A percentile compares a stretch with the other conserved stretches of the same genome.
These are phyloP conservation scores for Zaprionus ghesquierei DNA, from an alignment of 1,140 invertebrate species.

Conservation along the genomic window DNA sequence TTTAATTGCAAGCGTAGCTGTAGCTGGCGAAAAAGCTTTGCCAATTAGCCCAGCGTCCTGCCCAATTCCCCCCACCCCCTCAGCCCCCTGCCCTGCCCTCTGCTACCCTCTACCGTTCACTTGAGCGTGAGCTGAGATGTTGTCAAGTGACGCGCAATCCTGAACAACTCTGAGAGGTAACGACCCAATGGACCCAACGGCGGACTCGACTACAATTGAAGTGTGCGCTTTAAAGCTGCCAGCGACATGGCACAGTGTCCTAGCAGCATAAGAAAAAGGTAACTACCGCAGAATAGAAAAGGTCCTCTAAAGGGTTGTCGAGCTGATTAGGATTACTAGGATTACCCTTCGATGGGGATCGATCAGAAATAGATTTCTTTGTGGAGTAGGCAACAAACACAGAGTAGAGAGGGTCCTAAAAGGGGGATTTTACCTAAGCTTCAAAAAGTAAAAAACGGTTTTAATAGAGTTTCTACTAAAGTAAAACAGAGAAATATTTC, in stretches of 20 bases:
- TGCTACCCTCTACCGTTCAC: not conserved
- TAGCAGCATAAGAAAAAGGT: not conserved
- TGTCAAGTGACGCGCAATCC: conserved; percentile 19
- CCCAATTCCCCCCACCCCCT: not conserved
- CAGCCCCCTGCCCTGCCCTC: too few relatives aligned
- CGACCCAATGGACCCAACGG: conserved; percentile 9
- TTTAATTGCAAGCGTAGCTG: conserved; percentile 54
- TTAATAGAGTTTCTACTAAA: too few relatives aligned
- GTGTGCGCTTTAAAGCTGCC: not conserved
- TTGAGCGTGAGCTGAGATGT: conserved; percentile 26
- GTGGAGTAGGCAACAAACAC: not conserved
- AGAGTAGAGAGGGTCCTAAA: too few relatives aligned
- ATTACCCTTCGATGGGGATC: too few relatives aligned
- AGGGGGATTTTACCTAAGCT: too few relatives aligned
- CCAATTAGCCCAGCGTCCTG: conserved; percentile 53
- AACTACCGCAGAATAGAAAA: not conserved
- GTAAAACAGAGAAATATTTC: too few relatives aligned
- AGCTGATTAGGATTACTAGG: too few relatives aligned
- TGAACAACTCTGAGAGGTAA: conserved; percentile 1
- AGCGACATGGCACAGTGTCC: not conserved
- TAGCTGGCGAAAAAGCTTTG: conserved; percentile 45
- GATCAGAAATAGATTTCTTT: too few relatives aligned
- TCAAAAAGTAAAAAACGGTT: too few relatives aligned
- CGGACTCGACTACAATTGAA: not conserved
- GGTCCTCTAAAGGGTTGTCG: not conserved